Evolutionary conservation across 2,113 vertebrate species (phyloP).

Genomic region (Epinephelus fuscoguttatus): DNA sequence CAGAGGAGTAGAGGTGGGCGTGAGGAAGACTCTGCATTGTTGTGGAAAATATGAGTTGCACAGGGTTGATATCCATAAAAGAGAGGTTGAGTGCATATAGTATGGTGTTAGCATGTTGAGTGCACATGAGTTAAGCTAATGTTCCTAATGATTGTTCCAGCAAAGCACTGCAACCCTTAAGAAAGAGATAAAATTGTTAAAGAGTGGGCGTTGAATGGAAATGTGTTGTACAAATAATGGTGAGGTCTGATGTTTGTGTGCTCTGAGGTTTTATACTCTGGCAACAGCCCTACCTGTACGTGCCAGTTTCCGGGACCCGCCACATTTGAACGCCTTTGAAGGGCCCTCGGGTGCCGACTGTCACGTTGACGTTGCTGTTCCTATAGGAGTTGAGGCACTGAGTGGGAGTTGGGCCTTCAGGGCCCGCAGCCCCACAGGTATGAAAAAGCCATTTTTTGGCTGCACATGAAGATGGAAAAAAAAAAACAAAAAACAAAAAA

Average conservation of each 20-base stretch:
- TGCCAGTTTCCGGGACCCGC: slow-evolving; percentile 93
- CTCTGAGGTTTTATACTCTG: slow-evolving; percentile 1
- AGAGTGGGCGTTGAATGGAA: slow-evolving; percentile 36
- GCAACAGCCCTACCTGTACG: slow-evolving; percentile 88
- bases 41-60: slow-evolving; percentile 27
- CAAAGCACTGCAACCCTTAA: slow-evolving; percentile 2
- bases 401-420: slow-evolving; percentile 92
- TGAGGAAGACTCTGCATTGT: slow-evolving; percentile 41
- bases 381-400: slow-evolving; percentile 95
- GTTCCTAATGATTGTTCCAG: slow-evolving; percentile 8
- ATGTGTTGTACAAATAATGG: slow-evolving; percentile 15
- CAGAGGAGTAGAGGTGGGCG: slow-evolving; percentile 46
- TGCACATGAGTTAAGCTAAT: slow-evolving; percentile 4
- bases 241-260: slow-evolving; percentile 9
- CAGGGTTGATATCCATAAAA: slow-evolving; percentile 17
- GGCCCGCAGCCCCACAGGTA: slow-evolving; percentile 94
- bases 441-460: slow-evolving; percentile 90
- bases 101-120: not conserved
- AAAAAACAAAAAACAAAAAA: not conserved
- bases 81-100: slow-evolving; percentile 37
- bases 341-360: slow-evolving; percentile 88
- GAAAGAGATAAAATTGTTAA: slow-evolving; percentile 11
- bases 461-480: slow-evolving; percentile 46
- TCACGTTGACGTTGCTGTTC: slow-evolving; percentile 91
- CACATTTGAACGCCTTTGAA: slow-evolving; percentile 95